Conservation (phyloP, 2,888 invertebrate species). For the Metopia argyrocephala region DNA sequence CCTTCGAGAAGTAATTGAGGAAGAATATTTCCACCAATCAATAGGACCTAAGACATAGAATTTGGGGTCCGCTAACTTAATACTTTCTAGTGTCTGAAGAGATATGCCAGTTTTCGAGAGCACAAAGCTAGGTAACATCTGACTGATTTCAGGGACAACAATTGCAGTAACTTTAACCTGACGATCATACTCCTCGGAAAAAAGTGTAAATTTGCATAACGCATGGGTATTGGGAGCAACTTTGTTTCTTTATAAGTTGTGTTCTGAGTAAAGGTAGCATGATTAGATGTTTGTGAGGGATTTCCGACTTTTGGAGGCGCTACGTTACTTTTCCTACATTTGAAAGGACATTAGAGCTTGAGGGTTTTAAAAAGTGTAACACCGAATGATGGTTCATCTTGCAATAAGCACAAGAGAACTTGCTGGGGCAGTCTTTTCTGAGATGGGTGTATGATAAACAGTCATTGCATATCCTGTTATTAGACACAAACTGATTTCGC, state of each 20-base stretch:
- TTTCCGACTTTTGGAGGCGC: conserved; percentile 9
- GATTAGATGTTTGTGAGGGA: conserved; percentile 4
- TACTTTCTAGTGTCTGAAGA: background rate
- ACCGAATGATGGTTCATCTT: too few relatives aligned
- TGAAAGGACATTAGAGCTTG: too few relatives aligned
- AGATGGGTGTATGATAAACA: conserved; percentile 9
- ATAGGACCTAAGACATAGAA: background rate
- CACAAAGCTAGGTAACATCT: background rate
- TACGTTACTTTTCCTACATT: background rate
- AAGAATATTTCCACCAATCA: conserved; percentile 17
- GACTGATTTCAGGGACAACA: conserved; percentile 9
- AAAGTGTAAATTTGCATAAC: background rate
- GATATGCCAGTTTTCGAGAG: background rate
- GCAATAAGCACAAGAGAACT: background rate
- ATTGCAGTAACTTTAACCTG: background rate
- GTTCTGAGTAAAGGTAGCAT: background rate
- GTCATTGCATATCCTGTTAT: conserved; percentile 9
- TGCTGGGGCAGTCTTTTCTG: background rate
- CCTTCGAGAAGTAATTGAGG: too few relatives aligned
- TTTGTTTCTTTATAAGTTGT: background rate
- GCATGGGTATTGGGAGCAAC: background rate
- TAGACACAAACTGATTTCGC: conserved; percentile 13
- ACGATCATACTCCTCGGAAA: background rate
- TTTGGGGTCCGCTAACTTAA: conserved; percentile 9
- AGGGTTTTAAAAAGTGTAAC: too few relatives aligned